Evolutionary conservation across 2,113 vertebrate species (phyloP).

Genomic region (Cichladusa arquata): DNA sequence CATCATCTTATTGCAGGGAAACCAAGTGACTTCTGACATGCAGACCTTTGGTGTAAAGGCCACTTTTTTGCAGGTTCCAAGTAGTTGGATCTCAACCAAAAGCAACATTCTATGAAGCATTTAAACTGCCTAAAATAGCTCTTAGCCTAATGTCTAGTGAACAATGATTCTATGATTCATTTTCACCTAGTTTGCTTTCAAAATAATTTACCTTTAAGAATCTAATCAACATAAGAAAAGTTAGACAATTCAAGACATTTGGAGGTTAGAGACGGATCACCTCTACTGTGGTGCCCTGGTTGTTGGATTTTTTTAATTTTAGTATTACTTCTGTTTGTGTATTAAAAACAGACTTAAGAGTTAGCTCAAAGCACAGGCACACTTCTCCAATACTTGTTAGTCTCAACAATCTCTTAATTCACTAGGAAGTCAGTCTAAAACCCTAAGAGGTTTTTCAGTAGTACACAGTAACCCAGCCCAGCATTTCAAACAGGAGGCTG

Average conservation of each 20-base stretch:
- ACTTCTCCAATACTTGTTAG: conserved; percentile 1
- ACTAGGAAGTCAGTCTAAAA: conserved; percentile 1
- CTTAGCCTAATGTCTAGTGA: neutral
- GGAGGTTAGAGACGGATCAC: neutral
- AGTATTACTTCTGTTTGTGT: neutral
- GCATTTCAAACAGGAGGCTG: neutral
- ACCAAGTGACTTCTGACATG: neutral
- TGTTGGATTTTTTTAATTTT: neutral
- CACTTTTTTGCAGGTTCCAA: conserved; percentile 17
- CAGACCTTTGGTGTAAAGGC: conserved; percentile 36
- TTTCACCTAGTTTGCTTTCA: neutral
- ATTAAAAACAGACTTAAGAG: neutral
- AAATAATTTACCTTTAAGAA: neutral
- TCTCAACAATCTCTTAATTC: neutral
- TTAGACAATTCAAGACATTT: neutral
- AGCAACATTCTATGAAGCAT: neutral
- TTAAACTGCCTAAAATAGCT: conserved; percentile 24
- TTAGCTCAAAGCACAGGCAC: conserved; percentile 37
- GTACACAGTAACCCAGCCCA: neutral
- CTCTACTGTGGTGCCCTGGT: neutral
- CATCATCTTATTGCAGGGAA: neutral
- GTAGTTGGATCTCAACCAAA: neutral
- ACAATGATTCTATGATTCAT: neutral
- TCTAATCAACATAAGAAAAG: neutral
- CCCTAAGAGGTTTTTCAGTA: conserved; percentile 3